Evolutionary conservation across 2,113 vertebrate species (phyloP), one percentile per base, ranked within the genome.

Genomic region (Gymnorhina tibicen): DNA sequence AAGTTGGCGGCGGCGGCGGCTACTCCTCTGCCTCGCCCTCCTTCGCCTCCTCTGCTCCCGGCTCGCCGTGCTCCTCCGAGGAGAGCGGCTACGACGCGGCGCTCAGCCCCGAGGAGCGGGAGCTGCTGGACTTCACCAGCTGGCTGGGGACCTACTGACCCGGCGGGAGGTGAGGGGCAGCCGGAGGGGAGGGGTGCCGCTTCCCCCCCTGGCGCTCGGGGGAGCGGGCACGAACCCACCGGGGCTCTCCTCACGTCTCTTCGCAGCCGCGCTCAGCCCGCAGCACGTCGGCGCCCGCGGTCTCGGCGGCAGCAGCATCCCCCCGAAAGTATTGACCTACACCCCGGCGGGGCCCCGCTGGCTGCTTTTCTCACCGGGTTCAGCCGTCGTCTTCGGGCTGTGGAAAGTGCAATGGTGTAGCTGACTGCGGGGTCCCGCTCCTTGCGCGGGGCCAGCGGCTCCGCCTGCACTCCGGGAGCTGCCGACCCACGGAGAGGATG

Each of bases 71-170:
- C 96, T 99, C 99, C 3, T 99, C 99, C 11, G 99, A 99, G 53
- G 99, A 99, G 96, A 98, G 99, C 53, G 97, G 98, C 82, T 98
- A 99, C 91, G 99, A 99, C 95, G 99, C 98, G 88, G 98, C 98
- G 42, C 98, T 99, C 73, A 99, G 99, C 95, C 98, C 99, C 5
- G 98, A 98, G 66, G 99, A 99, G 66, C 98, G 98, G 88, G 99
- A 99, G 96, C 98, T 99, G 88, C 98, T 99, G 83, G 99, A 99
- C 95, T 99, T 99, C 97, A 99, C 99, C 35, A 98, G 98, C 87
- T 99, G 99, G 99, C 98, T 99, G 85, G 99, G 99, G 97, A 98
- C 98, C 96, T 99, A 98, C 98, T 99, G 98, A 99, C 21, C 28
- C 41, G 24, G 42, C 82, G 58, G 52, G 82, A 96, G 96, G 96